Evolutionary conservation across 1,140 invertebrate species (phyloP).

Genomic region (Zeugodacus cucurbitae): DNA sequence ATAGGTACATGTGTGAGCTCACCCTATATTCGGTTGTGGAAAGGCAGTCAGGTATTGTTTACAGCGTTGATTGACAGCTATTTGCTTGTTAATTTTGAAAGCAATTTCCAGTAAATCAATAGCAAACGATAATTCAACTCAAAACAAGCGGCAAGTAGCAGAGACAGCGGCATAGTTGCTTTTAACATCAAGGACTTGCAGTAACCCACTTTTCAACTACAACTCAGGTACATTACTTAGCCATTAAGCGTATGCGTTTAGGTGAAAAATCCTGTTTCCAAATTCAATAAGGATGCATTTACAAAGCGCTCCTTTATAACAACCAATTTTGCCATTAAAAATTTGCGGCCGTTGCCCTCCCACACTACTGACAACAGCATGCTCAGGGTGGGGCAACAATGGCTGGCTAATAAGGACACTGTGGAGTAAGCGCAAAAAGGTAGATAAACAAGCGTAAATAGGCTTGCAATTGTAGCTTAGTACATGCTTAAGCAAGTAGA

Average conservation of each 20-base stretch:
- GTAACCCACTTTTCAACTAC: not conserved
- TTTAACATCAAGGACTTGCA: not conserved
- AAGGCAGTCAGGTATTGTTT: not conserved
- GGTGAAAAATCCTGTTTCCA: too few relatives aligned
- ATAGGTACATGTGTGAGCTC: too few relatives aligned
- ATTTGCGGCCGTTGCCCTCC: too few relatives aligned
- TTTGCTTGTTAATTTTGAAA: slow-evolving; percentile 16
- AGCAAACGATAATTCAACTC: too few relatives aligned
- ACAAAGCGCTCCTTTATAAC: too few relatives aligned
- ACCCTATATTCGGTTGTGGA: not conserved
- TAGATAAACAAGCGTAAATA: not conserved
- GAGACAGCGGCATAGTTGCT: not conserved
- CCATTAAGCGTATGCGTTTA: not conserved
- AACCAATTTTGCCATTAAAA: too few relatives aligned
- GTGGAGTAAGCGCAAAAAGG: not conserved
- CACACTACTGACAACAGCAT: too few relatives aligned
- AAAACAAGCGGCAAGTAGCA: too few relatives aligned
- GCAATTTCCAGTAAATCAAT: not conserved
- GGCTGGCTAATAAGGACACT: not conserved
- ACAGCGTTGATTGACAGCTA: slow-evolving; percentile 13
- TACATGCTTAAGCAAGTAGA: not conserved
- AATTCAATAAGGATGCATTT: too few relatives aligned
- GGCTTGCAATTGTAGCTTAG: not conserved
- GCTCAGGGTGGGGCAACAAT: not conserved
- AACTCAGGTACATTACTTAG: not conserved